Evolutionary conservation across 2,113 vertebrate genomes (phyloP), one percentile per base, ranked within the genome.

Genomic region (Lagenorhynchus albirostris): DNA sequence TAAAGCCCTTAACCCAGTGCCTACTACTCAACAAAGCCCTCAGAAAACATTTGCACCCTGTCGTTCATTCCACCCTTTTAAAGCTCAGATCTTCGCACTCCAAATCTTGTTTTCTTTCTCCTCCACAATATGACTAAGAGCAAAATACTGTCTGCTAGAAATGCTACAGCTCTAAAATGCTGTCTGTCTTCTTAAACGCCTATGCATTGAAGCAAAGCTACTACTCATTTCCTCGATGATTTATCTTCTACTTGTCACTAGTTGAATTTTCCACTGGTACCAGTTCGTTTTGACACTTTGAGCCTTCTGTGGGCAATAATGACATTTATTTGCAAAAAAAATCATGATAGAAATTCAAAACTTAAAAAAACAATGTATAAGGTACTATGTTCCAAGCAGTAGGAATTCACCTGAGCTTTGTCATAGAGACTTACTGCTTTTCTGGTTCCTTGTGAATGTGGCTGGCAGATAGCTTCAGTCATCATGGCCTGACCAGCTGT

Each of bases 381-480:
- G 84, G 60, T 60, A 47, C 65, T 87, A 41, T 96, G 85, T 97
- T 92, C 80, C 83, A 99, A 98, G 98, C 98, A 96, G 98, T 98
- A 71, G 98, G 98, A 96, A 98, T 97, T 92, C 98, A 98, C 85
- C 97, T 98, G 93, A 98, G 95, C 83, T 97, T 99, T 96, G 93
- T 98, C 89, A 97, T 95, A 44, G 94, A 98, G 91, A 95, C 50
- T 94, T 68, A 97, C 68, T 15, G 97, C 98, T 91, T 68, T 99
- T 94, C 50, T 98, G 76, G 97, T 99, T 97, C 98, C 98, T 96
- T 99, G 99, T 97, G 97, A 98, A 65, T 98, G 98, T 44, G 93
- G 96, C 95, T 99, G 99, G 99, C 99, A 99, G 93, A 95, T 99
- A 89, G 98, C 97, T 84, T 97, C 99, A 96, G 97, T 99, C 93